phyloP scores from a whole-genome alignment of 2,888 invertebrate species.

The Meiosimyza platycephala region DNA sequence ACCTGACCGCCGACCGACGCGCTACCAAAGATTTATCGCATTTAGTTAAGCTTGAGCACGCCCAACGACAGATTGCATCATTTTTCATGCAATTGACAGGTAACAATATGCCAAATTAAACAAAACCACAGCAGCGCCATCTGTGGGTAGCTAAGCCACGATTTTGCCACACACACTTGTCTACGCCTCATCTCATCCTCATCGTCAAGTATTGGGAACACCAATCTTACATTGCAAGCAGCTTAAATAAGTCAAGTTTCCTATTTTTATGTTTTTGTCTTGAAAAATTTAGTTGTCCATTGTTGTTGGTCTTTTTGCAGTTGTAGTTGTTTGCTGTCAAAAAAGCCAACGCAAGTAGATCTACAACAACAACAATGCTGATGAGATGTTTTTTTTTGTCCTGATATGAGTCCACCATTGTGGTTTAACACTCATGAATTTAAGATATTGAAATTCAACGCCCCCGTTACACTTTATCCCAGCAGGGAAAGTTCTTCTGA shows the following conservation, averaged over 20 bases:
- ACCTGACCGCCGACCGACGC: neutral
- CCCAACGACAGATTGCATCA: conserved; percentile 44
- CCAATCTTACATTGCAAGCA: too few relatives aligned
- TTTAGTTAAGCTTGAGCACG: conserved; percentile 13
- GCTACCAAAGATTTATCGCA: conserved; percentile 27
- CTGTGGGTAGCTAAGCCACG: neutral
- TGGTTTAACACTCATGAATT: too few relatives aligned
- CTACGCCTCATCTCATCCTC: neutral
- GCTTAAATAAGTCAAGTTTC: too few relatives aligned
- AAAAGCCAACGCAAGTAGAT: neutral
- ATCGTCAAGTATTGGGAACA: neutral
- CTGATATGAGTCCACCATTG: too few relatives aligned
- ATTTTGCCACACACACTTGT: neutral
- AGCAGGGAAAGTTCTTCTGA: too few relatives aligned
- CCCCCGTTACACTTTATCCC: too few relatives aligned
- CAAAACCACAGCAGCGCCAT: conserved; percentile 36
- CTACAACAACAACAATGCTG: conserved; percentile 10
- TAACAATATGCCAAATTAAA: conserved; percentile 54
- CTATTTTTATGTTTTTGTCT: too few relatives aligned
- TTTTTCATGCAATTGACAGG: conserved; percentile 53
- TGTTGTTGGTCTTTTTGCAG: too few relatives aligned
- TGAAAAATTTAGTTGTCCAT: too few relatives aligned
- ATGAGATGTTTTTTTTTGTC: too few relatives aligned
- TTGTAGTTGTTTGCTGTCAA: too few relatives aligned
- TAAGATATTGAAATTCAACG: too few relatives aligned